Conservation (phyloP, 2,113 vertebrate species). For the Cariama cristata region DNA sequence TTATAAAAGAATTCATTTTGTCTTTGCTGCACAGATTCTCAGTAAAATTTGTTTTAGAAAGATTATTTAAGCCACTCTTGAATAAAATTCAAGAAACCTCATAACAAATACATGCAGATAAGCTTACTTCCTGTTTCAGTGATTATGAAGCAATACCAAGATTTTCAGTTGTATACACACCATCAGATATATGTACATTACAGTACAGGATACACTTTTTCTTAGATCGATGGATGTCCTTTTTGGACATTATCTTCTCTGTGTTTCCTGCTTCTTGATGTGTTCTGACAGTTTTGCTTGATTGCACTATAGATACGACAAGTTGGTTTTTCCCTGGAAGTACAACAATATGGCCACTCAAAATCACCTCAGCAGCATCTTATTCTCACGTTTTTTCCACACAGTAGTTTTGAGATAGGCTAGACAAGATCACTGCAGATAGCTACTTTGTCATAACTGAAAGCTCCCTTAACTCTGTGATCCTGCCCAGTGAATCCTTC, state of each 20-base stretch:
- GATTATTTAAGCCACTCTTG: background rate
- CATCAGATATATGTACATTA: background rate
- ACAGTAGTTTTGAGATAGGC: background rate
- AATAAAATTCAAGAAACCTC: background rate
- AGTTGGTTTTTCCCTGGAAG: background rate
- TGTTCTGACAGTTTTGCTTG: background rate
- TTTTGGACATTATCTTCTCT: background rate
- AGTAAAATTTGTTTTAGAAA: background rate
- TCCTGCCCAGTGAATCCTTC: background rate
- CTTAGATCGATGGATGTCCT: background rate
- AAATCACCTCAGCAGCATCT: background rate
- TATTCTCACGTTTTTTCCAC: background rate
- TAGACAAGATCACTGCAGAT: background rate
- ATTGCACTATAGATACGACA: background rate
- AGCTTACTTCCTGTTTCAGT: background rate
- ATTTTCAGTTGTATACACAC: background rate
- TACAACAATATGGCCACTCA: background rate
- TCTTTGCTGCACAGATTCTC: background rate
- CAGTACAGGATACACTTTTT: background rate
- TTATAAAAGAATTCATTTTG: background rate
- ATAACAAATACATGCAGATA: background rate
- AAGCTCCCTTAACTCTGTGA: background rate
- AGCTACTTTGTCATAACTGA: background rate
- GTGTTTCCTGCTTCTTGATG: background rate
- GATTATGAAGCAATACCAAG: background rate